A percentile compares a stretch with the other conserved stretches of the same genome.
Conservation (phyloP, 2,797 vertebrate species). For the Typhlichthys subterraneus region DNA sequence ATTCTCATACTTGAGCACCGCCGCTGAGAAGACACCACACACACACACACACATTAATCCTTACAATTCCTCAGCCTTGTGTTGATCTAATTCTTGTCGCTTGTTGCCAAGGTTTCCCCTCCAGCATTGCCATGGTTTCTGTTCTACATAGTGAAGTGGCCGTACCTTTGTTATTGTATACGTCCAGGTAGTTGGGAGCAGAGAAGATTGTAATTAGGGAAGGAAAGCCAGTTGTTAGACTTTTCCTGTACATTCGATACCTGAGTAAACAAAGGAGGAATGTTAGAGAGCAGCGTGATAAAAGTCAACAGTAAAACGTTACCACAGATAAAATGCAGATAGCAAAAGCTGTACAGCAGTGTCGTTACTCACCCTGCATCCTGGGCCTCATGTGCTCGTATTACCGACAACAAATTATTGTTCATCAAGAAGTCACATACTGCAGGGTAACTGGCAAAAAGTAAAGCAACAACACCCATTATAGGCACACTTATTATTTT, state of each 20-base stretch:
- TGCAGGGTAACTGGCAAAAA: constrained; percentile 89
- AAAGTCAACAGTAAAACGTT: background rate
- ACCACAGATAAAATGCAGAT: background rate
- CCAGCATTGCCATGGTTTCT: constrained; percentile 56
- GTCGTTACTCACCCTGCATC: constrained; percentile 92
- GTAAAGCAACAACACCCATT: background rate
- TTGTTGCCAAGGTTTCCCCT: constrained; percentile 48
- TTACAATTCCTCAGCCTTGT: background rate
- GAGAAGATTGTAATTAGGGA: constrained; percentile 99
- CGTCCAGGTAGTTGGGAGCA: constrained; percentile 99
- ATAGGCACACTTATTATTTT: background rate
- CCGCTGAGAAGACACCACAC: constrained; percentile 57
- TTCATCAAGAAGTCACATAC: constrained; percentile 99
- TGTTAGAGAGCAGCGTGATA: background rate
- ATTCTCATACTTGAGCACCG: constrained; percentile 83
- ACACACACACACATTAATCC: constrained; percentile 28
- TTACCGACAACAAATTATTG: constrained; percentile 98
- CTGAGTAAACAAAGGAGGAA: constrained; percentile 63
- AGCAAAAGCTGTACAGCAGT: background rate
- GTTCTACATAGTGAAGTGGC: background rate
- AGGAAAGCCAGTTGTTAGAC: constrained; percentile 97
- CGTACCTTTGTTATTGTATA: constrained; percentile 99
- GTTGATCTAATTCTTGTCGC: constrained; percentile 8
- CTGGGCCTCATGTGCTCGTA: constrained; percentile 99
- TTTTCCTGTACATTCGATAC: constrained; percentile 99